Evolutionary conservation across 2,888 invertebrate species (phyloP).

Genomic region (Acronicta alni): DNA sequence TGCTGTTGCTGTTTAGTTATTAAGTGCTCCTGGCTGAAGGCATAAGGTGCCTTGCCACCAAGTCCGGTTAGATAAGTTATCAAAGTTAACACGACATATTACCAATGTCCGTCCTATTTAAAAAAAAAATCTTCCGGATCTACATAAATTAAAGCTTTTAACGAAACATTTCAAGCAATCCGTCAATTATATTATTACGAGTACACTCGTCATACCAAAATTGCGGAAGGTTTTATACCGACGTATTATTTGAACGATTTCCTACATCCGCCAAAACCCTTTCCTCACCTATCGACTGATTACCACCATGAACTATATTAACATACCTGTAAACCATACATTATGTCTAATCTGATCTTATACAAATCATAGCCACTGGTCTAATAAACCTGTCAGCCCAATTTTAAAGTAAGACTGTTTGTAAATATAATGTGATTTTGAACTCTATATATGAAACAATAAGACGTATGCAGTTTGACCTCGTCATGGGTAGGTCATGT

Average conservation of each 20-base stretch:
- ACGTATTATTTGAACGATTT: constrained; percentile 37
- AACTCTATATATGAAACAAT: constrained; percentile 26
- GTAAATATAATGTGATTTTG: constrained; percentile 10
- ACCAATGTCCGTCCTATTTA: not conserved
- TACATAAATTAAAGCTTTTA: constrained; percentile 12
- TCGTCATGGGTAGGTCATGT: constrained; percentile 63
- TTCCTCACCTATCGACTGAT: constrained; percentile 27
- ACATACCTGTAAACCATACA: constrained; percentile 34
- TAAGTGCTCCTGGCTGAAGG: too few relatives aligned
- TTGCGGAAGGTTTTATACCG: constrained; percentile 33
- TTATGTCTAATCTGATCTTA: constrained; percentile 53
- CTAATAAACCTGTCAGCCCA: constrained; percentile 54
- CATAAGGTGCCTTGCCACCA: too few relatives aligned
- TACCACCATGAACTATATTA: constrained; percentile 37
- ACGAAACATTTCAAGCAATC: constrained; percentile 4
- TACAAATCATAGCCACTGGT: constrained; percentile 38
- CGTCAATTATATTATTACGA: constrained; percentile 6
- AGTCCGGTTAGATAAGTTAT: too few relatives aligned
- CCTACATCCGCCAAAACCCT: constrained; percentile 43
- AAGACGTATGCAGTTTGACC: constrained; percentile 47
- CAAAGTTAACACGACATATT: not conserved
- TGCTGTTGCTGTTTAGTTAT: too few relatives aligned
- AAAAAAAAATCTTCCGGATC: too few relatives aligned
- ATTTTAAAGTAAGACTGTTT: constrained; percentile 18
- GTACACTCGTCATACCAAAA: constrained; percentile 17